A percentile compares a stretch with the other conserved stretches of the same genome.
These are phyloP conservation scores for Aphodius sticticus DNA, from an alignment of 2,888 invertebrate species.

Conservation along the genomic window DNA sequence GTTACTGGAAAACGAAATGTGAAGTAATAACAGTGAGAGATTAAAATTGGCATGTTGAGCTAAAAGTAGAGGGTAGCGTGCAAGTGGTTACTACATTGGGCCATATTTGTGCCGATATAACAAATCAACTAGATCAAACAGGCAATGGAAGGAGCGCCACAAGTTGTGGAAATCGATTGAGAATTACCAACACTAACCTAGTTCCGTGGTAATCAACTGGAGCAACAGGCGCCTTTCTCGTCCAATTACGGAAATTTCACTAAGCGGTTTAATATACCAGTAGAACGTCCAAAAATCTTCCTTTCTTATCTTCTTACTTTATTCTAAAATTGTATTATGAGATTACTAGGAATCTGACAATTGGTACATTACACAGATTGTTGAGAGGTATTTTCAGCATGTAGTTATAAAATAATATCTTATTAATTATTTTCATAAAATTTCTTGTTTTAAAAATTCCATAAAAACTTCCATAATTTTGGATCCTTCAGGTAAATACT, in stretches of 20 bases:
- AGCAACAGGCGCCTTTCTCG: background rate
- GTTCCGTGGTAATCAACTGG: background rate
- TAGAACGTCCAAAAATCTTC: too few relatives aligned
- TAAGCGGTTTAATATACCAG: background rate
- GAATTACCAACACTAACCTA: background rate
- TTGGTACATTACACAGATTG: too few relatives aligned
- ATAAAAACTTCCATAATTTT: too few relatives aligned
- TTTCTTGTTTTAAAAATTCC: too few relatives aligned
- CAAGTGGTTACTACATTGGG: background rate
- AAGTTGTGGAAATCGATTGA: background rate
- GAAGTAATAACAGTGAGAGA: background rate
- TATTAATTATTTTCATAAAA: too few relatives aligned
- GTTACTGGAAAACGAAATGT: too few relatives aligned
- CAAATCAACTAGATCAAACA: conserved; percentile 4
- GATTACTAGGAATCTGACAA: too few relatives aligned
- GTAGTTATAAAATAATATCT: too few relatives aligned
- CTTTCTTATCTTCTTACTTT: too few relatives aligned
- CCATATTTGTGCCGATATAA: background rate
- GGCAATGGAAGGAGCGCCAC: background rate
- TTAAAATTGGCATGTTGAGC: background rate
- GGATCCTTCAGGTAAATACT: too few relatives aligned
- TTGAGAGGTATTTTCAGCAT: too few relatives aligned
- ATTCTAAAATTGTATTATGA: too few relatives aligned
- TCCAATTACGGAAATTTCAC: background rate
- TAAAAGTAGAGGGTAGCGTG: background rate